Evolutionary conservation across 2,113 vertebrate species (phyloP), one percentile per base, ranked within the genome.

Genomic region (Notarius quadriscutis): DNA sequence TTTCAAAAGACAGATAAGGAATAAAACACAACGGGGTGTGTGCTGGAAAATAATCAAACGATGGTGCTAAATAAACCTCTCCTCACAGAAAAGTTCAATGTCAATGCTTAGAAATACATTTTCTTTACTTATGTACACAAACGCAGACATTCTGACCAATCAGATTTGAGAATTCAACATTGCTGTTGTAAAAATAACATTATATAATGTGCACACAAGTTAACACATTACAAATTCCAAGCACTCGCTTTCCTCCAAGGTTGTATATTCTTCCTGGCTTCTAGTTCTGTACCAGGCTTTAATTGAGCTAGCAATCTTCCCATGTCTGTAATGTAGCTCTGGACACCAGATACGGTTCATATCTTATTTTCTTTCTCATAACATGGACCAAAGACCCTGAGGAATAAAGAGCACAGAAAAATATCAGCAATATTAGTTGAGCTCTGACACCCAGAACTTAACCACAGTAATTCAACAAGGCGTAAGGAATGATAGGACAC

Each of bases 341-440:
- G 83, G 67, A 67, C 58, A 81, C 71, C 41, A 89, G 51, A 25
- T 65, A 85, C 79, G 69, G 60, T 11, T 57, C 11, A 41, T 71
- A 30, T 87, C 79, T 69, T 75, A 53, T 65, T 87, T 89, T 81
- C 51, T 67, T 51, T 67, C 83, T 53, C 34, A 78, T 83, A 81
- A 83, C 34, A 84, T 53, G 30, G 30, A 15, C 2, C 60, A 50
- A 18, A 50, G 48, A 72, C 67, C 80, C 60, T 89, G 27, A 62
- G 57, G 85, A 75, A 30, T 51, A 53, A 53, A 78, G 25, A 30
- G 27, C 81, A 55, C 18, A n/a, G 55, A 3, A 30, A 62, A 67
- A 30, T 50, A 34, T 74, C 17, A 75, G 25, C 25, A 17, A 48
- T 1, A 85, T 25, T 20, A 11, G 9, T 41, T 81, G 6, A 57